Evolutionary conservation across 2,797 vertebrate genomes (phyloP).

Genomic region (Gephyroberyx darwinii): DNA sequence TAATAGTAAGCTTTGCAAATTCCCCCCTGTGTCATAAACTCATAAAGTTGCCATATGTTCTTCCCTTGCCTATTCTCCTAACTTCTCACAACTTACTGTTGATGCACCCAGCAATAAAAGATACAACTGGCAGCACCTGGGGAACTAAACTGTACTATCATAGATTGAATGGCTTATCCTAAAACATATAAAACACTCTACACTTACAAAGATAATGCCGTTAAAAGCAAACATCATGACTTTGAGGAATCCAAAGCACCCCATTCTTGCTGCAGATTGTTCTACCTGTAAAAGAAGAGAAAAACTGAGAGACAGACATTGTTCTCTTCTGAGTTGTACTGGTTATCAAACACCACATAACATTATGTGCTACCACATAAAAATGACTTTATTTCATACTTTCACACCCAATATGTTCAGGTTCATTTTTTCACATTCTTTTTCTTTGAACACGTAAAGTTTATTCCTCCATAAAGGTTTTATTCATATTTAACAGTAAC

Average conservation of each 20-base stretch:
- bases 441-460: neutral
- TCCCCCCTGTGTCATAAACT: no score
- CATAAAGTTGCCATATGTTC: neutral
- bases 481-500: neutral
- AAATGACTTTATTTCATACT: no score
- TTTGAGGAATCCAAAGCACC: conserved; percentile 83
- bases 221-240: conserved; percentile 84
- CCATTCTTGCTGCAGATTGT: conserved; percentile 69
- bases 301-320: neutral
- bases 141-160: neutral
- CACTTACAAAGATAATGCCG: conserved; percentile 86
- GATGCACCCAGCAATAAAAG: neutral
- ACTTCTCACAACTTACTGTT: neutral
- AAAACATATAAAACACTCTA: neutral
- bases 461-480: neutral
- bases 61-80: neutral
- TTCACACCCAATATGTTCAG: no score
- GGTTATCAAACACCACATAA: no score
- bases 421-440: neutral
- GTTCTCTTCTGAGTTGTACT: neutral
- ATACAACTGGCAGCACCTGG: neutral
- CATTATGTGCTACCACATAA: no score
- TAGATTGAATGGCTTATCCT: no score
- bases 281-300: conserved; percentile 43
- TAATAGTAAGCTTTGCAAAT: no score